phyloP scores from a whole-genome alignment of 64 coral and sea anemone species.

The Pocillopora verrucosa region DNA sequence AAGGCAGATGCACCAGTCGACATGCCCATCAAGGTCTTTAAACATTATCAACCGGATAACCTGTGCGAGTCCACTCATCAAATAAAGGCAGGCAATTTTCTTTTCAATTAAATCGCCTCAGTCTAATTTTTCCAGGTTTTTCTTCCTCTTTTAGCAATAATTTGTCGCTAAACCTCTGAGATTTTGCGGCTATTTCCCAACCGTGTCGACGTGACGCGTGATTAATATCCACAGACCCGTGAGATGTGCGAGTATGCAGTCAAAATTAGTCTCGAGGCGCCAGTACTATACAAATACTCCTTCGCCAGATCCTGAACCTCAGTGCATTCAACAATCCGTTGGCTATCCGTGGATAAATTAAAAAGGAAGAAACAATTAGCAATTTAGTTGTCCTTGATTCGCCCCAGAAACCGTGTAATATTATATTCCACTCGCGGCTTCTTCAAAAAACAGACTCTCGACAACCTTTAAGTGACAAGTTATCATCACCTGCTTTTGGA shows the following conservation, averaged over 20 bases:
- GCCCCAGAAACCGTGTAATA: background rate
- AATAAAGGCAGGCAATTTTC: slow-evolving; percentile 44
- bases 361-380: slow-evolving; percentile 10
- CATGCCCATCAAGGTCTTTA: slow-evolving; percentile 29
- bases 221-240: background rate
- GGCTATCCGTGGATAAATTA: background rate
- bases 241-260: background rate
- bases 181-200: background rate
- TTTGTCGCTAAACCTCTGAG: background rate
- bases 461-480: slow-evolving; percentile 5
- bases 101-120: slow-evolving; percentile 39
- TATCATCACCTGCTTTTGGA: slow-evolving; percentile 23
- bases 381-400: background rate
- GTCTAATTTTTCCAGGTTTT: background rate
- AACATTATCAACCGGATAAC: slow-evolving; percentile 51
- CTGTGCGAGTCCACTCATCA: slow-evolving; percentile 46
- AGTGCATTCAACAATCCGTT: background rate
- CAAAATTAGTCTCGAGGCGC: background rate
- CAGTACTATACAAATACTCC: slow-evolving; percentile 3
- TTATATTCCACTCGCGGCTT: background rate
- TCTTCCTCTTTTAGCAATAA: background rate
- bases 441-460: background rate
- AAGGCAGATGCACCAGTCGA: slow-evolving; percentile 28
- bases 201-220: background rate
- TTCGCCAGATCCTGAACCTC: background rate